Conservation (phyloP, 2,797 vertebrate species). For the Dicrostonyx torquatus region DNA sequence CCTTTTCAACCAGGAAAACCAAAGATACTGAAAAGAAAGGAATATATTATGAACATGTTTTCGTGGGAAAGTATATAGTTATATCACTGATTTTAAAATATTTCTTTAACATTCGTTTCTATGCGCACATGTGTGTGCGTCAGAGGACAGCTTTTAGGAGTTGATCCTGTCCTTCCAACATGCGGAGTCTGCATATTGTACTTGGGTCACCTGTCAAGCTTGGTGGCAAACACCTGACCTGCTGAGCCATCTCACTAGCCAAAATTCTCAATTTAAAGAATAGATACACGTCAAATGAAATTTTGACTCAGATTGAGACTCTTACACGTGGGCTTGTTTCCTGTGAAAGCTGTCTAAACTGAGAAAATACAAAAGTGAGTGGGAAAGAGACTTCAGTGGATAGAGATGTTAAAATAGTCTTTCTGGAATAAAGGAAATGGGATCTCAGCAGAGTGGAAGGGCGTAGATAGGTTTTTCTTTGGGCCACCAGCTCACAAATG, state of each 20-base stretch:
- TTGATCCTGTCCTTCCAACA: not conserved
- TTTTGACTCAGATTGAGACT: not conserved
- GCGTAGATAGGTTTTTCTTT: not conserved
- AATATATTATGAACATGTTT: not conserved
- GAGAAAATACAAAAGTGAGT: constrained; percentile 3
- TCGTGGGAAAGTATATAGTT: not conserved
- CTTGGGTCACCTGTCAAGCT: not conserved
- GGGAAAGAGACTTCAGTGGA: not conserved
- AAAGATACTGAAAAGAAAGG: not conserved
- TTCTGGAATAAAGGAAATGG: not conserved
- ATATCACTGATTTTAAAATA: not conserved
- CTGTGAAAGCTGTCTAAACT: constrained; percentile 13
- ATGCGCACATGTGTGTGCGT: not conserved
- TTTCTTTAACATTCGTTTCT: not conserved
- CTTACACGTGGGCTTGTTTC: not conserved
- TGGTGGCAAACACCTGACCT: not conserved
- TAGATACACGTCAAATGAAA: not conserved
- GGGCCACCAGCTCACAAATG: not conserved
- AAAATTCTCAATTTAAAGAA: constrained; percentile 2
- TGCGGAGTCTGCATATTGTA: not conserved
- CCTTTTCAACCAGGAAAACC: constrained; percentile 22
- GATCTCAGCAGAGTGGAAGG: not conserved
- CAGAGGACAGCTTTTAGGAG: not conserved
- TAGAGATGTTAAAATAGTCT: not conserved
- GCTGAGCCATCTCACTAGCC: not conserved